These are phyloP conservation scores for Baccha elongata DNA, from an alignment of 2,888 invertebrate genomes.

Conservation along the genomic window DNA sequence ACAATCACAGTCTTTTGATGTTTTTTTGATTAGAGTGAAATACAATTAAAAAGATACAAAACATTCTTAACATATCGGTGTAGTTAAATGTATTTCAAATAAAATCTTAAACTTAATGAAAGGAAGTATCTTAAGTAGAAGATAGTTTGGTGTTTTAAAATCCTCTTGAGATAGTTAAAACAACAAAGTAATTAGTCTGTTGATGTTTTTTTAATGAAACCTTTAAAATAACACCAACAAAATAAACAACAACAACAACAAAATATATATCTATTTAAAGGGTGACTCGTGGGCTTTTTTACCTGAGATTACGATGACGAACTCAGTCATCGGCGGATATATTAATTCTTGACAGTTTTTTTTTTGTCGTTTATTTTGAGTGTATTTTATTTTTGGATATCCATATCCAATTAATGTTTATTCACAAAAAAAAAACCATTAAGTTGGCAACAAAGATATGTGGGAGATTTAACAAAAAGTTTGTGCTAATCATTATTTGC, in stretches of 20 bases:
- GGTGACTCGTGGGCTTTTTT: constrained; percentile 44
- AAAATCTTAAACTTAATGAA: no score
- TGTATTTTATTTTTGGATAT: constrained; percentile 59
- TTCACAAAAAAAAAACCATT: constrained; percentile 30
- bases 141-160: no score
- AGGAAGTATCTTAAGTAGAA: no score
- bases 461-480: constrained; percentile 45
- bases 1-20: no score
- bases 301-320: constrained; percentile 20
- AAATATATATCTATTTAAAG: constrained; percentile 8
- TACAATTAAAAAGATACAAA: no score
- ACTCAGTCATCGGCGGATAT: background rate
- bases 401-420: constrained; percentile 50
- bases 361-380: background rate
- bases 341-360: constrained; percentile 2
- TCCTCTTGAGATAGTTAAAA: no score
- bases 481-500: constrained; percentile 19
- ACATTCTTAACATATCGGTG: no score
- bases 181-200: no score
- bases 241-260: background rate
- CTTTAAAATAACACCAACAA: background rate
- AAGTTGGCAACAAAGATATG: constrained; percentile 20
- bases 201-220: no score
- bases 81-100: no score
- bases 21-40: no score